These are phyloP conservation scores for Onychomys torridus DNA, from an alignment of 2,797 vertebrate genomes.

Conservation along the genomic window DNA sequence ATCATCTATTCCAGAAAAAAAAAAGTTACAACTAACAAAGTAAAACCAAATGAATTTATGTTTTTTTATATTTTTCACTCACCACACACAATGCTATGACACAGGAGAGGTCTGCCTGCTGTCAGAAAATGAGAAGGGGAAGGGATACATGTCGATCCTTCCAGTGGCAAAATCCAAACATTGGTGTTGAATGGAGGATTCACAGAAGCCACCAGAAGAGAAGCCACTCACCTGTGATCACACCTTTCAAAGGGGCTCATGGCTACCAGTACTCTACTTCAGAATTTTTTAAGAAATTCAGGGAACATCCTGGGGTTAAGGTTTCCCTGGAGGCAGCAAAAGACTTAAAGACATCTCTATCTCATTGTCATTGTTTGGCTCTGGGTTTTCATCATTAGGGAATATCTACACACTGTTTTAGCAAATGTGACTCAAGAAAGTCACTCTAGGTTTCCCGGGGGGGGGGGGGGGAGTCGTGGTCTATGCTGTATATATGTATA, in stretches of 20 bases:
- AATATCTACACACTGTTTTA: not conserved
- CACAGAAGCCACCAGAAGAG: not conserved
- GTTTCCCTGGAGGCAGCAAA: not conserved
- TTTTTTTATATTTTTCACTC: not conserved
- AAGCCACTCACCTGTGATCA: not conserved
- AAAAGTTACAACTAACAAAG: not conserved
- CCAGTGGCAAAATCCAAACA: not conserved
- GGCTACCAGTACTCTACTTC: not conserved
- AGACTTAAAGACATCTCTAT: not conserved
- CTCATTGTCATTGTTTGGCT: not conserved
- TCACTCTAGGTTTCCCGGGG: not conserved
- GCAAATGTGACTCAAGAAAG: not conserved
- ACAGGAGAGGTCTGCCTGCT: not conserved
- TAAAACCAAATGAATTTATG: not conserved
- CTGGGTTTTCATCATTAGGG: not conserved
- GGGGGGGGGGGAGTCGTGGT: not conserved
- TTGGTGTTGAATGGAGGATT: not conserved
- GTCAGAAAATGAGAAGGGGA: not conserved
- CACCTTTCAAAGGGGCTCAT: not conserved
- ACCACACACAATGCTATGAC: not conserved
- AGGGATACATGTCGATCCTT: not conserved
- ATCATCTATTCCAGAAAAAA: not conserved
- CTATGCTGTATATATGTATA: too few species aligned
- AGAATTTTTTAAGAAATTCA: constrained; percentile 9
- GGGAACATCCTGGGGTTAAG: not conserved